These are phyloP conservation scores for Tricholaema leucomelas DNA, from an alignment of 2,113 vertebrate genomes.

Conservation along the genomic window DNA sequence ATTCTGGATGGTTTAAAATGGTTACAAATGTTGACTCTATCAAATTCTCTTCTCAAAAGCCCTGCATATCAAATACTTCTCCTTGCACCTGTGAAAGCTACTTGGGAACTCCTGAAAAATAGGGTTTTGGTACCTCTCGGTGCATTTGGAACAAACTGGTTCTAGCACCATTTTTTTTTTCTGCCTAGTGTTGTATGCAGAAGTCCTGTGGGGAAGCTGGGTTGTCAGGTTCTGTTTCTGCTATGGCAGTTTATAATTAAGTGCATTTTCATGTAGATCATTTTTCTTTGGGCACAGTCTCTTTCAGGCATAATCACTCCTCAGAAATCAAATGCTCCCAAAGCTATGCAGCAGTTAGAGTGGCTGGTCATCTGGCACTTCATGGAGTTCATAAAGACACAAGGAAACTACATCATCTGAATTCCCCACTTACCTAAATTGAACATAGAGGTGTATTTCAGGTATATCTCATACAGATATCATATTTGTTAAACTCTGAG, in stretches of 20 bases:
- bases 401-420: background rate
- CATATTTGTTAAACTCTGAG: background rate
- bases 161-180: background rate
- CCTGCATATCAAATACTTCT: background rate
- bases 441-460: background rate
- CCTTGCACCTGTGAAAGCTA: background rate
- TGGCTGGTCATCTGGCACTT: conserved; percentile 30
- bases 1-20: background rate
- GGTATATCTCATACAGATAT: no score
- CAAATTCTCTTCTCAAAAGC: background rate
- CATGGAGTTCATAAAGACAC: background rate
- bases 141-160: background rate
- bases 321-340: conserved; percentile 37
- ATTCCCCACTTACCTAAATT: background rate
- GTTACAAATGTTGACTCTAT: background rate
- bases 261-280: conserved; percentile 42
- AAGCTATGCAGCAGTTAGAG: background rate
- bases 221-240: conserved; percentile 32
- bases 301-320: conserved; percentile 29
- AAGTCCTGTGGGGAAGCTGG: background rate
- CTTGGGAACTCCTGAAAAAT: background rate
- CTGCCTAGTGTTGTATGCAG: background rate
- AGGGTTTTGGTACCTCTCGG: background rate
- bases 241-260: conserved; percentile 50
- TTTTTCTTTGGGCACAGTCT: conserved; percentile 38